phyloP scores from a whole-genome alignment of 2,888 invertebrate genomes.

The Pyrocoelia pectoralis region DNA sequence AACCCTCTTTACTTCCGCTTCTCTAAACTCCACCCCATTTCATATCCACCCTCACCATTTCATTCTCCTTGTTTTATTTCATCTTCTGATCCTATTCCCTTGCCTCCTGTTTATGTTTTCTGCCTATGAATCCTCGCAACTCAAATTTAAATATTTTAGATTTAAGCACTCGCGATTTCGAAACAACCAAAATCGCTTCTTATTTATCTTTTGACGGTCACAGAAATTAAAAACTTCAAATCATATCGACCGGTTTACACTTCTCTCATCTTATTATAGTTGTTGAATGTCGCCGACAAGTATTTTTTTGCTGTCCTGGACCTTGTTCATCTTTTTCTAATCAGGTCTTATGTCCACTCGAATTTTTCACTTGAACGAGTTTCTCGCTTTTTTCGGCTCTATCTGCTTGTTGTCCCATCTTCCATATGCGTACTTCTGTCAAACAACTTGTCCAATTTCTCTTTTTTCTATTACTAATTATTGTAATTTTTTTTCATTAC shows the following conservation, averaged over 20 bases:
- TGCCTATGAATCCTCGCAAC: slow-evolving; percentile 51
- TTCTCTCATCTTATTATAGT: slow-evolving; percentile 15
- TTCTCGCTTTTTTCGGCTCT: slow-evolving; percentile 36
- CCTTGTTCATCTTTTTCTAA: slow-evolving; percentile 42
- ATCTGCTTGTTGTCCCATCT: slow-evolving; percentile 23
- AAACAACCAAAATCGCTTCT: slow-evolving; percentile 33
- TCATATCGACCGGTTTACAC: slow-evolving; percentile 41
- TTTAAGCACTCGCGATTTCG: slow-evolving; percentile 45
- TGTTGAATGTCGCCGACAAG: slow-evolving; percentile 29
- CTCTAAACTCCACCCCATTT: slow-evolving; percentile 65
- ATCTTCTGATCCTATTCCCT: slow-evolving; percentile 56
- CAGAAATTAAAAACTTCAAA: slow-evolving; percentile 33
- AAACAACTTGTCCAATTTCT: slow-evolving; percentile 30
- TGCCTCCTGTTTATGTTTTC: slow-evolving; percentile 48
- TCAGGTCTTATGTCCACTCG: slow-evolving; percentile 41
- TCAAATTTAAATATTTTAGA: slow-evolving; percentile 59
- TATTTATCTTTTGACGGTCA: slow-evolving; percentile 27
- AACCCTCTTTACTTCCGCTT: slow-evolving; percentile 67
- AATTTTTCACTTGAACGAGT: slow-evolving; percentile 39
- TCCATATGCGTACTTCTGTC: slow-evolving; percentile 19
- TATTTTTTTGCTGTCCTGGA: slow-evolving; percentile 37
- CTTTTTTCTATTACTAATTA: slow-evolving; percentile 25
- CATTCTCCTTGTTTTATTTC: slow-evolving; percentile 62
- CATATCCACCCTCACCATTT: slow-evolving; percentile 60
- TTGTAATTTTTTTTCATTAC: slow-evolving; percentile 20